Evolutionary conservation across 2,888 invertebrate genomes (phyloP).

Genomic region (Schizotus pectinicornis): DNA sequence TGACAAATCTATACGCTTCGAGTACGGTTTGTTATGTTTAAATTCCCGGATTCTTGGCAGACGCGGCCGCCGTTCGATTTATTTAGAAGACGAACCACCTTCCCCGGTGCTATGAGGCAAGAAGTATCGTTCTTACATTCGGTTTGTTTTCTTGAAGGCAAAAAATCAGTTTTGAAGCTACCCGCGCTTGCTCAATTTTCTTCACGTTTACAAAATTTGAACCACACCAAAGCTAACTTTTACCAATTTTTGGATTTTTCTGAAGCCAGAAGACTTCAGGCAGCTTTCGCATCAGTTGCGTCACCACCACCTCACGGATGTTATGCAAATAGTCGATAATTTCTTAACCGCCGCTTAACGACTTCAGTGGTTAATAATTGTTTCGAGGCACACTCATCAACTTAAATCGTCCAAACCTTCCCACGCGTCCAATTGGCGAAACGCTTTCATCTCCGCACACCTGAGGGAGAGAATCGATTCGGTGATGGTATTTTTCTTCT

Average conservation of each 20-base stretch:
- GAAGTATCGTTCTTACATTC: conserved; percentile 13
- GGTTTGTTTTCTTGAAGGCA: not conserved
- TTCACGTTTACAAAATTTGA: too few relatives aligned
- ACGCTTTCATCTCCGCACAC: conserved; percentile 1
- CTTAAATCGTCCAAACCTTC: conserved; percentile 11
- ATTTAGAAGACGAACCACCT: conserved; percentile 2
- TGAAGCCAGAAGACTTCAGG: conserved; percentile 12
- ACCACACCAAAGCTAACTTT: too few relatives aligned
- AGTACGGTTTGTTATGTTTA: conserved; percentile 8
- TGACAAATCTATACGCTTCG: conserved; percentile 19
- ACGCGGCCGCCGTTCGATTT: conserved; percentile 11
- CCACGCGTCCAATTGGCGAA: not conserved
- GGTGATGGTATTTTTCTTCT: not conserved
- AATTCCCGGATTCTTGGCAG: conserved; percentile 13
- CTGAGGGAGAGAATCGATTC: not conserved
- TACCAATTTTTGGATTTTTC: conserved; percentile 12
- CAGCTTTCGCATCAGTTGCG: too few relatives aligned
- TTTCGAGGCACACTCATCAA: conserved; percentile 11
- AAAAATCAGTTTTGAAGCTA: too few relatives aligned
- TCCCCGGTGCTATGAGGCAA: not conserved
- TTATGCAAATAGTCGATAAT: conserved; percentile 19
- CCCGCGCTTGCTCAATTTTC: too few relatives aligned
- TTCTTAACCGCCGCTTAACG: conserved; percentile 9
- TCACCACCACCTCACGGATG: not conserved
- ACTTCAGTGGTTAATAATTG: conserved; percentile 14